Conservation (phyloP, 2,113 vertebrate genomes). For the Indicator maculatus region DNA sequence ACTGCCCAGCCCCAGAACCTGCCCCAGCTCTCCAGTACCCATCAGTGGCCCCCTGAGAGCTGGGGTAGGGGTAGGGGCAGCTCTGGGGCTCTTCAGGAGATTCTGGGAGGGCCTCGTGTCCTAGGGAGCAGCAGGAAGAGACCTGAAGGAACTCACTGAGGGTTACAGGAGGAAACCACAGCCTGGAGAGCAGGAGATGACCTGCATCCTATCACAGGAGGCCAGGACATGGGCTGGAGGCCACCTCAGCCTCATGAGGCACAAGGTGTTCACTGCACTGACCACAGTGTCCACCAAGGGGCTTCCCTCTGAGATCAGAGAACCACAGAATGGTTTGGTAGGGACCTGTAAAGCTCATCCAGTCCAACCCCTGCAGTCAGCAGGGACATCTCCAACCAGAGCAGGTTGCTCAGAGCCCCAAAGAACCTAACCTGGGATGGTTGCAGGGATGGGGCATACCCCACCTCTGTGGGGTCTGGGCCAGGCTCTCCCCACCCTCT, state of each 20-base stretch:
- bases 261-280: not conserved
- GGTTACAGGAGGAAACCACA: not conserved
- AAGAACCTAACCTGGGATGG: too few relatives aligned
- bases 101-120: accelerated
- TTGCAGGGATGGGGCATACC: too few relatives aligned
- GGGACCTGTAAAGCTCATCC: too few relatives aligned
- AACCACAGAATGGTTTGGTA: too few relatives aligned
- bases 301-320: not conserved
- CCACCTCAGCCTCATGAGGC: not conserved
- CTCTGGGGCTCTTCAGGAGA: not conserved
- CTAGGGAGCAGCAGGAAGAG: accelerated
- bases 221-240: accelerated
- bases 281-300: accelerated
- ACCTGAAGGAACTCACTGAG: not conserved
- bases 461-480: too few relatives aligned
- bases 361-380: too few relatives aligned
- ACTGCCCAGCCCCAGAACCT: not conserved
- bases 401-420: too few relatives aligned
- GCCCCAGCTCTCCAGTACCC: not conserved
- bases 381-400: too few relatives aligned
- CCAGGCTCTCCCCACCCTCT: too few relatives aligned
- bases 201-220: not conserved
- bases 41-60: not conserved
- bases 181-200: not conserved
- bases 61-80: not conserved